A percentile compares a stretch with the other conserved stretches of the same genome.
Evolutionary conservation across 2,888 invertebrate genomes (phyloP).

Genomic region (Aphidoletes aphidimyza): DNA sequence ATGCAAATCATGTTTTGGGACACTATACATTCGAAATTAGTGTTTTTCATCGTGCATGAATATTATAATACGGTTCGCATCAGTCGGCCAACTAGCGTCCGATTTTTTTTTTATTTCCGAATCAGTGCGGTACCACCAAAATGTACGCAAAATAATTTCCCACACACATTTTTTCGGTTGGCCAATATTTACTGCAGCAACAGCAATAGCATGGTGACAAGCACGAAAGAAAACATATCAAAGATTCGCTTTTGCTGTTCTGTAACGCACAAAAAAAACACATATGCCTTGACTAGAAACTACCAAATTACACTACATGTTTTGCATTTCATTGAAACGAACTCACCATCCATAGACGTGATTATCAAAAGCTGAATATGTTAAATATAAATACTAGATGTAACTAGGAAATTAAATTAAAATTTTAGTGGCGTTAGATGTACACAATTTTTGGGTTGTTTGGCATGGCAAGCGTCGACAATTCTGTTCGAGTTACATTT

Average conservation of each 20-base stretch:
- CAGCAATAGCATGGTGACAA: background rate
- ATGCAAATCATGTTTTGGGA: conserved; percentile 18
- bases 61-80: too few relatives aligned
- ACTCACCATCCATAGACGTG: background rate
- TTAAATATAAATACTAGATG: background rate
- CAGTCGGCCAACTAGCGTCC: too few relatives aligned
- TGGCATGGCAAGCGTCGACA: too few relatives aligned
- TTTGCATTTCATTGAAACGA: background rate
- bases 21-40: background rate
- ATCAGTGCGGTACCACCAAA: too few relatives aligned
- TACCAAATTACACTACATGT: background rate
- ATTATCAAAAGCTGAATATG: conserved; percentile 5
- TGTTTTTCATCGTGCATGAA: background rate
- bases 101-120: too few relatives aligned
- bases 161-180: too few relatives aligned
- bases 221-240: background rate
- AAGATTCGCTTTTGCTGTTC: background rate
- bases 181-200: background rate
- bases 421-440: background rate
- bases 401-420: conserved; percentile 8
- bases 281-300: background rate
- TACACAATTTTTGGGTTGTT: too few relatives aligned
- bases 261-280: background rate
- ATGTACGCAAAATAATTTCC: background rate
- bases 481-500: too few relatives aligned